Percentiles rank a stretch among this genome's conserved stretches.
phyloP scores from a whole-genome alignment of 2,113 vertebrate species.

The Nibea albiflora region DNA sequence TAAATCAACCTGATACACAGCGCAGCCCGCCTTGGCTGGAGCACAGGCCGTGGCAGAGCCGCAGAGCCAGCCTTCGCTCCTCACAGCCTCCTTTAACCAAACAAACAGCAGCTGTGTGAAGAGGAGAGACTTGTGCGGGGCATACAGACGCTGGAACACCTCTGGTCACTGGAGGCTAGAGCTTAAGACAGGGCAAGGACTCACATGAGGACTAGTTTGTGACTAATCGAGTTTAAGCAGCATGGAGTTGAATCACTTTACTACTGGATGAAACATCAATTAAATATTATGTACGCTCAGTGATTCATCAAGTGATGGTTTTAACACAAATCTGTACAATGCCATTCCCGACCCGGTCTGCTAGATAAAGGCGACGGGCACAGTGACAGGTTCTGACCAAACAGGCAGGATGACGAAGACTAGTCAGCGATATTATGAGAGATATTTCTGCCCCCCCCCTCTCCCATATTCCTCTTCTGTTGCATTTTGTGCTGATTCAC shows the following conservation, averaged over 20 bases:
- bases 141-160: slow-evolving; percentile 24
- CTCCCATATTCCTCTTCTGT: not conserved
- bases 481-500: not conserved
- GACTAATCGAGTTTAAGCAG: not conserved
- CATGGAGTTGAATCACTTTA: not conserved
- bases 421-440: not conserved
- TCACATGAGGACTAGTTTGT: not conserved
- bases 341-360: not conserved
- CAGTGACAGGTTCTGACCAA: not conserved
- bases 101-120: slow-evolving; percentile 63
- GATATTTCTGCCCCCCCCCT: not conserved
- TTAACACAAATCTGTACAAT: not conserved
- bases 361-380: not conserved
- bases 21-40: slow-evolving; percentile 34
- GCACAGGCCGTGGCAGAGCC: slow-evolving; percentile 29
- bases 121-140: slow-evolving; percentile 22
- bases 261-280: no score
- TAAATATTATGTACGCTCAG: not conserved
- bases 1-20: slow-evolving; percentile 57
- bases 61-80: slow-evolving; percentile 31
- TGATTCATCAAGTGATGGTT: not conserved
- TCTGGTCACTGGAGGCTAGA: not conserved
- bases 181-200: not conserved
- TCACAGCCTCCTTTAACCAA: slow-evolving; percentile 55
- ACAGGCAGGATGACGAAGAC: no score